Conservation (phyloP, 2,888 invertebrate species). For the Chrysolina haemoptera region DNA sequence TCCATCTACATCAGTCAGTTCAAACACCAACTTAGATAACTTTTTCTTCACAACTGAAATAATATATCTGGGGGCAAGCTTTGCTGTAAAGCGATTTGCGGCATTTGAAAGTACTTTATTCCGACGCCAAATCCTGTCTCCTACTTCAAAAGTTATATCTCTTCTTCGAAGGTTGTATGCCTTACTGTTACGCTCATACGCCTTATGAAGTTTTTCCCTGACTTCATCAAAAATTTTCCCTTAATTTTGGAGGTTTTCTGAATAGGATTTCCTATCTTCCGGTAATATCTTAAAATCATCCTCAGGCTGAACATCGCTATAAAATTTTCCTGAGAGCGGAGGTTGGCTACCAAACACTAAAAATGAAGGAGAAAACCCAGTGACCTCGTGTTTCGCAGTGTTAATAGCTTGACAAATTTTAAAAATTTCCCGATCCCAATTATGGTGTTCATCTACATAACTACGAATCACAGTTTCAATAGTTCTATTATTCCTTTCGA, state of each 20-base stretch:
- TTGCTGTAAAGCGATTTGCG: too few species aligned
- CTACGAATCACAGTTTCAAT: too few species aligned
- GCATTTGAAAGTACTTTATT: too few species aligned
- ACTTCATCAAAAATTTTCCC: conserved; percentile 22
- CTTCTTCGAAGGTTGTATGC: conserved; percentile 39
- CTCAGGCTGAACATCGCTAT: conserved; percentile 3
- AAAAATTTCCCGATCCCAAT: too few species aligned
- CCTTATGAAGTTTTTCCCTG: conserved; percentile 17
- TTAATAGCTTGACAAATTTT: conserved; percentile 46
- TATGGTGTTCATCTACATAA: too few species aligned
- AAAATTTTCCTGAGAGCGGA: conserved; percentile 35
- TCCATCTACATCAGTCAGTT: too few species aligned
- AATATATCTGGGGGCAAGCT: too few species aligned
- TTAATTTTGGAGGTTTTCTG: not conserved
- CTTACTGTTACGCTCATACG: conserved; percentile 28
- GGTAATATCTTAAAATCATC: not conserved
- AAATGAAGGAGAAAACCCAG: conserved; percentile 51
- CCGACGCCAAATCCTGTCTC: conserved; percentile 37
- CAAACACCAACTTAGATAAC: too few species aligned
- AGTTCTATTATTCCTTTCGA: too few species aligned
- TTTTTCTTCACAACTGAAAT: too few species aligned
- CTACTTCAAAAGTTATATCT: conserved; percentile 27
- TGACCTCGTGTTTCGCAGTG: conserved; percentile 53
- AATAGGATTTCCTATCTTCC: too few species aligned
- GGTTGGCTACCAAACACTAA: conserved; percentile 20